These are phyloP conservation scores for Danio albolineatus DNA, from an alignment of 2,797 vertebrate species.

Conservation along the genomic window DNA sequence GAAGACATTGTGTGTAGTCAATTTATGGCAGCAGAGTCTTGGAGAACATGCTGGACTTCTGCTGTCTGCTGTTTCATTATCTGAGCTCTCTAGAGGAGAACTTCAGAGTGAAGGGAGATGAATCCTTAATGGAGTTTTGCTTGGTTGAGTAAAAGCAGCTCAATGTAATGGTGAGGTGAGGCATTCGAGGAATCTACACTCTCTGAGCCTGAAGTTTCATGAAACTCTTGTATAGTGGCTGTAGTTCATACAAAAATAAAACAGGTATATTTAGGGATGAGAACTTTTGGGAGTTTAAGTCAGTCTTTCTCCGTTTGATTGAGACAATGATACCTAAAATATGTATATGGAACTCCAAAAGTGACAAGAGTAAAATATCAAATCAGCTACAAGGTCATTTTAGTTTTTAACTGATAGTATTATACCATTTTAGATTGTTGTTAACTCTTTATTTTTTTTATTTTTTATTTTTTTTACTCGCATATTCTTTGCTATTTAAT, in stretches of 20 bases:
- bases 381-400: background rate
- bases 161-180: slow-evolving; percentile 15
- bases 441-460: too few relatives aligned
- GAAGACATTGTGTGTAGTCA: slow-evolving; percentile 64
- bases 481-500: too few relatives aligned
- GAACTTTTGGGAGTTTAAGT: background rate
- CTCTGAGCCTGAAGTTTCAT: slow-evolving; percentile 5
- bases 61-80: slow-evolving; percentile 73
- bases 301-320: background rate
- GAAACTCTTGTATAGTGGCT: background rate
- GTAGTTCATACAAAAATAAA: background rate
- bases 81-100: slow-evolving; percentile 70
- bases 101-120: slow-evolving; percentile 19
- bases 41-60: slow-evolving; percentile 19
- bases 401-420: background rate
- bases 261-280: background rate
- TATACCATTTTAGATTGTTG: background rate
- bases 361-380: background rate
- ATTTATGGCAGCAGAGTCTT: slow-evolving; percentile 51
- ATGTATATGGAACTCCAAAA: background rate
- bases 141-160: slow-evolving; percentile 17
- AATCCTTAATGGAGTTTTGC: slow-evolving; percentile 12
- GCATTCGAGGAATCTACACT: background rate
- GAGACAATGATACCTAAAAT: background rate
- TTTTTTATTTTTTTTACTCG: too few relatives aligned